Evolutionary conservation across 2,888 invertebrate genomes (phyloP).

Genomic region (Tortricodes alternella): DNA sequence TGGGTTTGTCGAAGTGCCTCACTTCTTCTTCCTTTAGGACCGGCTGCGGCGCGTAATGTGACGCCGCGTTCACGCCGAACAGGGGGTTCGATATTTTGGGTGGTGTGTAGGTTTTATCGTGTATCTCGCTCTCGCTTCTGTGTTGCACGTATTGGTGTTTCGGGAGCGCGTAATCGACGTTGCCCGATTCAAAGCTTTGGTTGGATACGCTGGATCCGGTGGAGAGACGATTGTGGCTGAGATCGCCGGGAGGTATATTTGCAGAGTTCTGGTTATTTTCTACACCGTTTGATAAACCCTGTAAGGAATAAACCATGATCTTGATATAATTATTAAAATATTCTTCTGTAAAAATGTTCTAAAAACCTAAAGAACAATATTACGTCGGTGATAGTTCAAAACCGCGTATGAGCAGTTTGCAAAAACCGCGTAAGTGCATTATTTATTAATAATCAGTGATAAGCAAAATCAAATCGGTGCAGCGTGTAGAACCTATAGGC

Average conservation of each 20-base stretch:
- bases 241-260: slow-evolving; percentile 59
- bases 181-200: slow-evolving; percentile 72
- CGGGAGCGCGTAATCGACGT: slow-evolving; percentile 68
- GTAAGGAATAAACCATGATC: slow-evolving; percentile 40
- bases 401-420: too few species aligned
- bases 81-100: slow-evolving; percentile 71
- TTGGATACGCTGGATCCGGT: slow-evolving; percentile 74
- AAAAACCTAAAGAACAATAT: too few species aligned
- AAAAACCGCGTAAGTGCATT: too few species aligned
- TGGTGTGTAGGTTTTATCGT: slow-evolving; percentile 53
- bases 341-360: too few species aligned
- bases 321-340: not conserved
- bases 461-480: too few species aligned
- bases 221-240: slow-evolving; percentile 70
- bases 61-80: slow-evolving; percentile 76
- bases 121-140: slow-evolving; percentile 54
- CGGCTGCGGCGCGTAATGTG: slow-evolving; percentile 71
- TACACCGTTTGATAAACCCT: slow-evolving; percentile 77
- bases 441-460: too few species aligned
- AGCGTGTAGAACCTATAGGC: too few species aligned
- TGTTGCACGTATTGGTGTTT: slow-evolving; percentile 60
- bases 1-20: slow-evolving; percentile 60
- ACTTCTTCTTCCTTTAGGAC: slow-evolving; percentile 48
- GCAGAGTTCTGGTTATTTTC: slow-evolving; percentile 76
- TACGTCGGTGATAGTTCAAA: too few species aligned